Conservation (phyloP, 2,888 invertebrate genomes). For the Agrotis segetum region DNA sequence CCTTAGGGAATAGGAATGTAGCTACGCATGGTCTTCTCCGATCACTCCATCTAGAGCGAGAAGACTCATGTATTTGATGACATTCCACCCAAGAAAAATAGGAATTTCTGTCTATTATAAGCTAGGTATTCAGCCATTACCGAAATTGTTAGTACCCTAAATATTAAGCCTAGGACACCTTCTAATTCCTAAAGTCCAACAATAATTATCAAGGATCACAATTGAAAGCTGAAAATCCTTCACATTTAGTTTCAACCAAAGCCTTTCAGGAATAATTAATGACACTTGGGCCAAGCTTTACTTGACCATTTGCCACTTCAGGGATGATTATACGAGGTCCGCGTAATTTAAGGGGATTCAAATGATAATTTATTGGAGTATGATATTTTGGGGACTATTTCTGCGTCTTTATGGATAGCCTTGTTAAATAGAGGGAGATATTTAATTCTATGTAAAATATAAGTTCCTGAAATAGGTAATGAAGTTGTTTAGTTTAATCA, state of each 20-base stretch:
- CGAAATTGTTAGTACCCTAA: background rate
- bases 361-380: slow-evolving; percentile 28
- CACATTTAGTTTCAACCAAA: slow-evolving; percentile 26
- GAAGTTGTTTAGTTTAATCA: no score
- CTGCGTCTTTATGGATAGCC: background rate
- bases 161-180: background rate
- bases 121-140: no score
- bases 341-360: slow-evolving; percentile 33
- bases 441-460: background rate
- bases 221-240: slow-evolving; percentile 38
- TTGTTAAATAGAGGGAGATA: background rate
- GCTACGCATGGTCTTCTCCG: no score
- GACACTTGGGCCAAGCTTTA: slow-evolving; percentile 2
- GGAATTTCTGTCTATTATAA: no score
- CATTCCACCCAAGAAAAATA: no score
- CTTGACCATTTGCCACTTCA: slow-evolving; percentile 50
- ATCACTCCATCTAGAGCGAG: no score
- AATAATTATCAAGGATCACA: slow-evolving; percentile 20
- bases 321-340: slow-evolving; percentile 25
- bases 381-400: slow-evolving; percentile 22
- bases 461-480: no score
- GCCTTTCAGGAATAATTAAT: slow-evolving; percentile 43
- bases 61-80: no score
- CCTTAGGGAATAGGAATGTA: no score
- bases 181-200: background rate